Percentiles rank a stretch among this genome's conserved stretches.
These are phyloP conservation scores for Rhamnusium bicolor DNA, from an alignment of 2,888 invertebrate species.

Conservation along the genomic window DNA sequence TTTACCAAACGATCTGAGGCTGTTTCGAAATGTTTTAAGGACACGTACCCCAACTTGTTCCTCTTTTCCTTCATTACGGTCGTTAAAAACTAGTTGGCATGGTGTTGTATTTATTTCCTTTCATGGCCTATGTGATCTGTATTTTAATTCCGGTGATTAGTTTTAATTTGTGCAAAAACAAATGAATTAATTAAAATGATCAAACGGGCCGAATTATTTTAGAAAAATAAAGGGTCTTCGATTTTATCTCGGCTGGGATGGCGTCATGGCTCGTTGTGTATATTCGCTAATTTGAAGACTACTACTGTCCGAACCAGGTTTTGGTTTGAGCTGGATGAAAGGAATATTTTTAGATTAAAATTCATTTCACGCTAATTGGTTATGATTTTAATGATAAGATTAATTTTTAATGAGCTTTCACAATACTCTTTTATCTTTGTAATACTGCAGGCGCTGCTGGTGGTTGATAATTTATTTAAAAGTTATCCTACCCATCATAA, in stretches of 20 bases:
- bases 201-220: slow-evolving; percentile 56
- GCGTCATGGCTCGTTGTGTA: slow-evolving; percentile 13
- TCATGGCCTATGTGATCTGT: slow-evolving; percentile 47
- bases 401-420: slow-evolving; percentile 6
- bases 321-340: slow-evolving; percentile 15
- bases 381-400: slow-evolving; percentile 2
- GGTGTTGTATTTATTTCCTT: slow-evolving; percentile 38
- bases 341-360: slow-evolving; percentile 5
- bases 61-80: background rate
- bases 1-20: slow-evolving; percentile 61
- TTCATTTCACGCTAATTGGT: slow-evolving; percentile 19
- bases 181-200: slow-evolving; percentile 62
- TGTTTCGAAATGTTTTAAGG: slow-evolving; percentile 31
- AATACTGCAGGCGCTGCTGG: background rate
- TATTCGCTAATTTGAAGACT: slow-evolving; percentile 38
- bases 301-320: slow-evolving; percentile 26
- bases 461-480: background rate
- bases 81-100: slow-evolving; percentile 21
- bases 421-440: background rate
- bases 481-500: background rate
- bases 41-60: background rate
- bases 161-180: slow-evolving; percentile 64
- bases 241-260: slow-evolving; percentile 32
- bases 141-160: slow-evolving; percentile 60
- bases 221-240: slow-evolving; percentile 29